phyloP scores from a whole-genome alignment of 2,113 vertebrate species.

The Neodon shergylaensis region DNA sequence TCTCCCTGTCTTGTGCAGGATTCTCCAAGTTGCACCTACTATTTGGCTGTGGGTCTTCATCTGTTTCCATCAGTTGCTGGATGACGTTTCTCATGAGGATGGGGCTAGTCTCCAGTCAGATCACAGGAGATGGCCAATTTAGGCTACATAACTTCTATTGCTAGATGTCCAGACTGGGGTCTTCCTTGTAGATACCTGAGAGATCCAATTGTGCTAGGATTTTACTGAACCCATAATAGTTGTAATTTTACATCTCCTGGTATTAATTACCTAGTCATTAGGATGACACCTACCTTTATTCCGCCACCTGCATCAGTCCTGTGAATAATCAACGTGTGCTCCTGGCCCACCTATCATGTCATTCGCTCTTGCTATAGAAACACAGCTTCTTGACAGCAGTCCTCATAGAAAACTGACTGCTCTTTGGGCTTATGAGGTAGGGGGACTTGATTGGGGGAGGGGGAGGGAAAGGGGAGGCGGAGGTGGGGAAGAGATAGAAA shows the following conservation, averaged over 20 bases:
- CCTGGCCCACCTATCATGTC: conserved; percentile 1
- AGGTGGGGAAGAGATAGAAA: no score
- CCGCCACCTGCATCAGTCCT: conserved; percentile 53
- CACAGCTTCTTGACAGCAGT: conserved; percentile 76
- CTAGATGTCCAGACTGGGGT: background rate
- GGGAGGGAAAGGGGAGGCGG: no score
- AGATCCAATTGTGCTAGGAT: background rate
- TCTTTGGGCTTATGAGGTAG: no score
- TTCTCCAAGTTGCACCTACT: background rate
- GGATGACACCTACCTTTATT: conserved; percentile 26
- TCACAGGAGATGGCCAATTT: background rate
- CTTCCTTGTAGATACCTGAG: background rate
- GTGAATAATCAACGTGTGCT: background rate
- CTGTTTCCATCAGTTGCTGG: background rate
- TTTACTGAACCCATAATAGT: background rate
- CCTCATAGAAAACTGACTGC: conserved; percentile 79
- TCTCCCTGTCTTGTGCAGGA: background rate
- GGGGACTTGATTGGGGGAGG: no score
- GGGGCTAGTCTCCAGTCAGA: background rate
- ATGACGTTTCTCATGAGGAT: background rate
- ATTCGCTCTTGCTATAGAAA: conserved; percentile 56
- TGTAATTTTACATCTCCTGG: conserved; percentile 11
- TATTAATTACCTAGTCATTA: conserved; percentile 62
- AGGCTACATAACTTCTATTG: background rate
- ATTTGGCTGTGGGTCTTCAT: background rate